Conservation (phyloP, 1,140 invertebrate species). For the Drosophila pseudoobscura region DNA sequence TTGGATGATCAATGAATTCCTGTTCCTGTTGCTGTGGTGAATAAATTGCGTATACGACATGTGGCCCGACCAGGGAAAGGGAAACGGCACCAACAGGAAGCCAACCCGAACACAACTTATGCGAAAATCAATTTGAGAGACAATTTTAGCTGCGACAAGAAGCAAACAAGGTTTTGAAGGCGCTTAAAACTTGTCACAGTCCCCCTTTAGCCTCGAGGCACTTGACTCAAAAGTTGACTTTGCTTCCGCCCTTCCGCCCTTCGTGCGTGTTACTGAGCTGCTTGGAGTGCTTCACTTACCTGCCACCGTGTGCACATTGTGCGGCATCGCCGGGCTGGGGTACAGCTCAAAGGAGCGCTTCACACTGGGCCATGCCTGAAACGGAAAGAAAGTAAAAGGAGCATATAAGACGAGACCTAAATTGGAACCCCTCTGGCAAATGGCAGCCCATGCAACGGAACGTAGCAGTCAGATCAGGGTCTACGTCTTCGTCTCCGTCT, state of each 20-base stretch:
- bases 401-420: slow-evolving; percentile 2
- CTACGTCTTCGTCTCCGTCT: too few relatives aligned
- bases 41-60: slow-evolving; percentile 49
- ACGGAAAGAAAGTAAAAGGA: slow-evolving; percentile 1
- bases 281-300: slow-evolving; percentile 58
- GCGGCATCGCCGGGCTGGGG: slow-evolving; percentile 59
- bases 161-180: slow-evolving; percentile 53
- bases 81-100: slow-evolving; percentile 3
- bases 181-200: slow-evolving; percentile 52
- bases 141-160: slow-evolving; percentile 32
- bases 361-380: slow-evolving; percentile 78
- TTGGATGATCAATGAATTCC: slow-evolving; percentile 48
- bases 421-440: slow-evolving; percentile 7
- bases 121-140: slow-evolving; percentile 67
- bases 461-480: slow-evolving; percentile 14
- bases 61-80: not conserved
- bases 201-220: slow-evolving; percentile 54
- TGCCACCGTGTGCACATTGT: slow-evolving; percentile 75
- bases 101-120: slow-evolving; percentile 31
- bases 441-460: slow-evolving; percentile 25
- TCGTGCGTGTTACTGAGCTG: slow-evolving; percentile 4
- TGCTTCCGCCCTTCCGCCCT: not conserved
- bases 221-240: slow-evolving; percentile 54
- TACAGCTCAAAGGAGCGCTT: slow-evolving; percentile 78
- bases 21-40: slow-evolving; percentile 17